Evolutionary conservation across 2,888 invertebrate genomes (phyloP).

Genomic region (Elaeidobius kamerunicus): DNA sequence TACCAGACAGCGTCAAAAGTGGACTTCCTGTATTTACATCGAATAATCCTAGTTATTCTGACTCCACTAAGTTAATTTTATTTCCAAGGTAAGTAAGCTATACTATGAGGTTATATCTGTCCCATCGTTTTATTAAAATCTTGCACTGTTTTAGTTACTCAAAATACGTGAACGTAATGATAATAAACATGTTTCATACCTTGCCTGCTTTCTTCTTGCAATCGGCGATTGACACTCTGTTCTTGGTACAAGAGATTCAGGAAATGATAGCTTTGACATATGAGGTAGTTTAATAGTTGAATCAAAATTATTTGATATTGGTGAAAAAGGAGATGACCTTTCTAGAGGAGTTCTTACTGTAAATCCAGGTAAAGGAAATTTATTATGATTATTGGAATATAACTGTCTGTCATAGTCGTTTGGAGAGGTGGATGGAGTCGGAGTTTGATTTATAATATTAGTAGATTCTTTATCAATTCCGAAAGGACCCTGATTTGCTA

Average conservation of each 20-base stretch:
- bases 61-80: constrained; percentile 44
- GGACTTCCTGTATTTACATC: constrained; percentile 66
- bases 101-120: no score
- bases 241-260: constrained; percentile 46
- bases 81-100: constrained; percentile 50
- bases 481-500: constrained; percentile 58
- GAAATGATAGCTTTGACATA: constrained; percentile 50
- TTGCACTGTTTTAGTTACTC: not conserved
- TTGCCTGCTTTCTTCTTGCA: constrained; percentile 80
- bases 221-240: constrained; percentile 64
- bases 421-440: constrained; percentile 50
- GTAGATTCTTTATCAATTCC: constrained; percentile 46
- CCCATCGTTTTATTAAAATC: no score
- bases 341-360: constrained; percentile 24
- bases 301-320: constrained; percentile 50
- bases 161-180: no score
- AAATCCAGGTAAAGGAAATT: constrained; percentile 52
- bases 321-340: constrained; percentile 44
- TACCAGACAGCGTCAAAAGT: constrained; percentile 67
- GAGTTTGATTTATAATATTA: constrained; percentile 44
- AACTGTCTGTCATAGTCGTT: constrained; percentile 47
- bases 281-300: constrained; percentile 50
- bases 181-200: constrained; percentile 46
- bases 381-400: constrained; percentile 32
- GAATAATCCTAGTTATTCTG: constrained; percentile 41